Base-by-base conservation (phyloP, 2,113 vertebrate species). In the western clawed frog (Xenopus tropicalis) region DNA sequence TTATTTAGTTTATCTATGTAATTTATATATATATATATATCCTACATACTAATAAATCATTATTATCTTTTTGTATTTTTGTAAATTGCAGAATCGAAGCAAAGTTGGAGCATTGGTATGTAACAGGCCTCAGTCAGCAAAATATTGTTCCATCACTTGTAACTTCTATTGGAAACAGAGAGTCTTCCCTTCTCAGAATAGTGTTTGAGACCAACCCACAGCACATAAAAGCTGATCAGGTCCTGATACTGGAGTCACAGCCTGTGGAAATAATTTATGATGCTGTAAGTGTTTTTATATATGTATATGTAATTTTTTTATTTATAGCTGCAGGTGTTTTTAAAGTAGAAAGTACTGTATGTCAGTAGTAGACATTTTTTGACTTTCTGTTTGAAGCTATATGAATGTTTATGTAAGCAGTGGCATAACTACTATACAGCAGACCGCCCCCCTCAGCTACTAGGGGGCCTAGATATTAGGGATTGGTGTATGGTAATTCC, bases 261-360 rank as follows among this genome's bases (percentile, higher is more conserved):
- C 93, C 97, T 1, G 94, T 98, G 62, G 95, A 99, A 87, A 91
- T 99, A 44, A 94, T 96, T 81, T 99, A 98, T 0, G 96, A 99
- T 72, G 95, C 97, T 20, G 97, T 99, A 84, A 90, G 90, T 90
- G 54, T 12, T n/a, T n/a, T n/a, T n/a, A n/a, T n/a, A n/a, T n/a
- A n/a, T 13, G n/a, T n/a, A n/a, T n/a, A n/a, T n/a, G n/a, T n/a
- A n/a, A n/a, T n/a, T n/a, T n/a, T n/a, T 20, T 20, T n/a, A 23
- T 11, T 16, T 4, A 12, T 56, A 4, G 95, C 97, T 20, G 97
- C 98, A 84, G 89, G 90, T 90, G 54, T 12, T 10, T 23, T 61
- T 4, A 16, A 1, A 42, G 14, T 56, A 58, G 13, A n/a, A n/a
- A n/a, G n/a, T n/a, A n/a, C n/a, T n/a, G n/a, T n/a, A n/a, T n/a